phyloP scores from a whole-genome alignment of 2,888 invertebrate species.

The Hetaerina titia region DNA sequence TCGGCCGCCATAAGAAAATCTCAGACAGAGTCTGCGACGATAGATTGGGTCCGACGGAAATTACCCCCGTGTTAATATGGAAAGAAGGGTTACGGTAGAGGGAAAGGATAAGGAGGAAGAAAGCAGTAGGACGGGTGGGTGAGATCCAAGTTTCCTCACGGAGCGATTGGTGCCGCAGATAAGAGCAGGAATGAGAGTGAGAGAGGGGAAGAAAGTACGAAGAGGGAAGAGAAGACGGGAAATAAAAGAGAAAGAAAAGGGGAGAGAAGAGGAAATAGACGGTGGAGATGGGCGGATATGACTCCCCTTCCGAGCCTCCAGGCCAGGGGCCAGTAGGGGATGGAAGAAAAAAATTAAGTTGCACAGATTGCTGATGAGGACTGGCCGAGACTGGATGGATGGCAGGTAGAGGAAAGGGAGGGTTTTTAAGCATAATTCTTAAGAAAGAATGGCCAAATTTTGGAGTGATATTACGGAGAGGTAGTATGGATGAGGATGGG shows the following conservation, averaged over 20 bases:
- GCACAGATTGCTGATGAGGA: constrained; percentile 22
- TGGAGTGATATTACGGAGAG: background rate
- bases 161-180: constrained; percentile 15
- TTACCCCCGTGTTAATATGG: background rate
- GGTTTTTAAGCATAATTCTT: too few relatives aligned
- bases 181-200: background rate
- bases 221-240: background rate
- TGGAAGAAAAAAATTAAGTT: background rate
- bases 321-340: background rate
- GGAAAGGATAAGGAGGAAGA: background rate
- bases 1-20: background rate
- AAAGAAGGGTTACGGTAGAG: background rate
- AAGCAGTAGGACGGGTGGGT: background rate
- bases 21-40: background rate
- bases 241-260: background rate
- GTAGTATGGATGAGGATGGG: background rate
- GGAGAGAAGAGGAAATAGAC: background rate
- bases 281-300: background rate
- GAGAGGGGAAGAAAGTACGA: background rate
- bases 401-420: too few relatives aligned
- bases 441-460: too few relatives aligned
- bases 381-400: background rate
- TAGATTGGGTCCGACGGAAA: background rate
- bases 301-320: background rate
- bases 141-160: background rate